Evolutionary conservation across 2,888 invertebrate species (phyloP), one percentile per base, ranked within the genome.

Genomic region (Hartigia nigra): DNA sequence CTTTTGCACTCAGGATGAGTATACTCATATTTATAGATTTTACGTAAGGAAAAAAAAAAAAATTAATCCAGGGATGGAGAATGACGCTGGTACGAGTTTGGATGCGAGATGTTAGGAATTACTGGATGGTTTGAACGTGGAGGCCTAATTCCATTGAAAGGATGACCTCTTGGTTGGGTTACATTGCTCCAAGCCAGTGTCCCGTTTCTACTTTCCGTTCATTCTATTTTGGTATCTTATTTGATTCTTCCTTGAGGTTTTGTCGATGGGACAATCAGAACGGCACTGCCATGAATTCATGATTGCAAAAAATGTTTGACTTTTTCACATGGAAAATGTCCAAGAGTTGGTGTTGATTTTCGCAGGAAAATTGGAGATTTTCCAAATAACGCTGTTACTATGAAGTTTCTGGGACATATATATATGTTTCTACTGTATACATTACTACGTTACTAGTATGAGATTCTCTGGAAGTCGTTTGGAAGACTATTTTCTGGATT

Each of bases 121-220:
- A 9, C 3, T 55, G 23, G 0, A 23, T 55, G 55, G 55, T 5
- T 55, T 9, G 23, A 55, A 55, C 23, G 5, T 55, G 23, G 55
- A 23, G 55, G 23, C 23, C 23, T 55, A 23, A 55, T 55, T 23
- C 2, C 23, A 55, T 55, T 3, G 9, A 55, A 55, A 55, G 9
- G 55, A 77, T 81, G 81, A 84, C 84, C 84, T 84, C 85, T 83
- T 82, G 80, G 82, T 82, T 81, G 81, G 83, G 84, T 86, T 85
- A 81, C 84, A 79, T 79, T 23, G 55, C 23, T 55, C 9, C 23
- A 55, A 2, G 9, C 55, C 55, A 55, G 23, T 55, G 23, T 79
- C 79, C 77, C 76, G 79, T 76, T 55, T 39, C 14, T 39, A 39
- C 69, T 75, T 39, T 78, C 69, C 35, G 34, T 39, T 70, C 14